Base-by-base conservation (phyloP, 2,888 invertebrate species). In the Muscina levida region DNA sequence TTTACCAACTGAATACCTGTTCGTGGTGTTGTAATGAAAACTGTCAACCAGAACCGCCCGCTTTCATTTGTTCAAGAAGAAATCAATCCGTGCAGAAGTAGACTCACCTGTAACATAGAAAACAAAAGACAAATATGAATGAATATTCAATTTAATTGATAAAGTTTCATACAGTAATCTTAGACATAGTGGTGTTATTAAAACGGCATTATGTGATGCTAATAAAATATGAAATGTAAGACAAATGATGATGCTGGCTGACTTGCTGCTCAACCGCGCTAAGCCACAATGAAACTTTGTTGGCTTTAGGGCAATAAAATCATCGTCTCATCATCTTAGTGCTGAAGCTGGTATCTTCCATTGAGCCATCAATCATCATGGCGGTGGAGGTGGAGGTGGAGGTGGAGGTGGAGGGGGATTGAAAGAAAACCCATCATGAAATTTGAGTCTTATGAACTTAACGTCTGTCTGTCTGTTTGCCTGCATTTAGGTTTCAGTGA, bases 51-150 rank as follows among this genome's bases (percentile, higher is more conserved):
- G n/a, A n/a, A n/a, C n/a, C n/a, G n/a, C n/a, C n/a, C n/a, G n/a
- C n/a, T n/a, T n/a, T n/a, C n/a, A n/a, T n/a, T n/a, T n/a, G n/a
- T n/a, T n/a, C 59, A 17, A n/a, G 37, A 31, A 59, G 51, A 19
- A 17, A 56, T 57, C 10, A 57, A 31, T 17, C 22, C 8, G 10
- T 24, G 37, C n/a, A n/a, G n/a, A n/a, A n/a, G n/a, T n/a, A n/a
- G 3, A 62, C 42, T 22, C 13, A 62, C 62, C 62, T 62, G 62
- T 13, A 53, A 53, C 11, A 24, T 22, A 53, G 6, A 53, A 22
- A 42, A 62, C n/a, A 31, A 62, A 42, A 62, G 62, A 62, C 62
- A 62, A 59, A 26, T 62, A 11, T 1, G 37, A 59, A 39, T 59
- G 11, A 22, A 39, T 48, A 19, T 39, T 3, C 62, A 62, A 62